A percentile compares a stretch with the other conserved stretches of the same genome.
phyloP scores from a whole-genome alignment of 2,797 vertebrate species.

The Myotis findleyi region DNA sequence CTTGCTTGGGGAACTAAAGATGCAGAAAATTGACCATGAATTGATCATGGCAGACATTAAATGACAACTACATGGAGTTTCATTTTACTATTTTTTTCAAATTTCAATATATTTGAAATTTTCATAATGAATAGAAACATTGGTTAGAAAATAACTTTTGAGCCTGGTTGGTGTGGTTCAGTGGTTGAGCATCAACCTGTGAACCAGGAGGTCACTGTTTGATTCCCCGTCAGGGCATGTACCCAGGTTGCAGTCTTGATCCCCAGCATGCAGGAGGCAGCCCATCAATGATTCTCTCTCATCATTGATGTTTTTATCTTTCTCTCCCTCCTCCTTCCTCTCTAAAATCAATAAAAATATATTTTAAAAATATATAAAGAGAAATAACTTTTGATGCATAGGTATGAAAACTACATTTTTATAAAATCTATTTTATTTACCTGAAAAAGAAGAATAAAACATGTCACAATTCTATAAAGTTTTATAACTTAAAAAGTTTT shows the following conservation, averaged over 20 bases:
- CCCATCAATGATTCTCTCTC: no score
- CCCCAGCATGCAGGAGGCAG: no score
- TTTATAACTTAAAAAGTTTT: not conserved
- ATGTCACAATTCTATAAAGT: not conserved
- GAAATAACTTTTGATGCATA: not conserved
- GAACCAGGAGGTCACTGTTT: no score
- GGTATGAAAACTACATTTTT: not conserved
- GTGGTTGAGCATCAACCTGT: no score
- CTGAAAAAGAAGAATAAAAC: not conserved
- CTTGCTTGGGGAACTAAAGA: not conserved
- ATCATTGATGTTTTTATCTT: no score
- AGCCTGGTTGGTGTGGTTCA: no score
- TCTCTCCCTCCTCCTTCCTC: no score
- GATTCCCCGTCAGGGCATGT: no score
- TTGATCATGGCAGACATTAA: not conserved
- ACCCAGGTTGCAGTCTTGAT: no score
- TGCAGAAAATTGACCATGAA: not conserved
- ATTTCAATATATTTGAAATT: not conserved
- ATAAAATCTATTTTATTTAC: not conserved
- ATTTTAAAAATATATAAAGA: no score
- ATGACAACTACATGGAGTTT: not conserved
- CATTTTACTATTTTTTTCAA: not conserved
- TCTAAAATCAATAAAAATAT: no score
- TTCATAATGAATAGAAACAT: not conserved
- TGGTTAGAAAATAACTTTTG: not conserved